Percentiles rank a stretch among this genome's conserved stretches.
These are phyloP conservation scores for Mesochorus sp. DNA, from an alignment of 2,888 invertebrate genomes.

Conservation along the genomic window DNA sequence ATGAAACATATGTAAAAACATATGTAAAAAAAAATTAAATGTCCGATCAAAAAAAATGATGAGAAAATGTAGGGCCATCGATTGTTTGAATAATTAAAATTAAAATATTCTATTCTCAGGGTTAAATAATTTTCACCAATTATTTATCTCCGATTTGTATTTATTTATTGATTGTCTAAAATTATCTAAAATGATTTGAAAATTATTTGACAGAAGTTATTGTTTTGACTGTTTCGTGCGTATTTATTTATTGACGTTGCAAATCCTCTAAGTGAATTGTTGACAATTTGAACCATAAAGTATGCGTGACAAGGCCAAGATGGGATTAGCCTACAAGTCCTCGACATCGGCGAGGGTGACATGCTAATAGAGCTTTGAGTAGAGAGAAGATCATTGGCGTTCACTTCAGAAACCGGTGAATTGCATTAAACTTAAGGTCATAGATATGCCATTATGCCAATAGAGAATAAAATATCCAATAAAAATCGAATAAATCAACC, in stretches of 20 bases:
- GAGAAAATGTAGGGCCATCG: too few relatives aligned
- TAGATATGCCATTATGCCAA: background rate
- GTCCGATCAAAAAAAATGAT: too few relatives aligned
- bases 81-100: too few relatives aligned
- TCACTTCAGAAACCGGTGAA: background rate
- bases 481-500: too few relatives aligned
- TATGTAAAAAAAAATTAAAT: too few relatives aligned
- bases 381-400: constrained; percentile 3
- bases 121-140: too few relatives aligned
- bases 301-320: constrained; percentile 39
- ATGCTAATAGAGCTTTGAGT: constrained; percentile 23
- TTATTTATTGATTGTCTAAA: background rate
- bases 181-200: background rate
- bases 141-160: too few relatives aligned
- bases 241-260: too few relatives aligned
- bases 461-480: too few relatives aligned
- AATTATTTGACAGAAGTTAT: background rate
- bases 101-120: too few relatives aligned
- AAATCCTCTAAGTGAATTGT: background rate
- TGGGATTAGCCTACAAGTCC: constrained; percentile 22
- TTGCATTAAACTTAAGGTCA: background rate
- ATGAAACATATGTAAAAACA: too few relatives aligned
- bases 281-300: background rate
- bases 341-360: background rate
- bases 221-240: too few relatives aligned